Conservation (phyloP, 2,888 invertebrate species). For the Bursaphelenchus okinawaensis region DNA sequence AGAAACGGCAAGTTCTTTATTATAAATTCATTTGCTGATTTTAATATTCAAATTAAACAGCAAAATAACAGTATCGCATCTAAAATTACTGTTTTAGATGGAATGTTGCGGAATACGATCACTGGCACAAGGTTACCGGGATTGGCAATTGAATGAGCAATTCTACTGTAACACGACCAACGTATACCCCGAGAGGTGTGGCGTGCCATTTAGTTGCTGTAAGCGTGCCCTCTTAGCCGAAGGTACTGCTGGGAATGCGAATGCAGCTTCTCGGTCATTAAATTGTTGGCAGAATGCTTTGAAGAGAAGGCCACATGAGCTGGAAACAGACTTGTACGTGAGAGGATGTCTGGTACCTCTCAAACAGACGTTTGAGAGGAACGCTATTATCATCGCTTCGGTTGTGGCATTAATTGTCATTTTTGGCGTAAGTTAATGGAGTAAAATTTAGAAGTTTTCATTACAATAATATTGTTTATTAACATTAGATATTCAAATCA, state of each 20-base stretch:
- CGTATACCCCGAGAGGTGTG: constrained; percentile 58
- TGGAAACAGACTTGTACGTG: constrained; percentile 46
- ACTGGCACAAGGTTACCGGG: constrained; percentile 58
- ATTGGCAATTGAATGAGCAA: constrained; percentile 60
- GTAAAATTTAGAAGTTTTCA: too few species aligned
- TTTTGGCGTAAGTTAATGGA: constrained; percentile 57
- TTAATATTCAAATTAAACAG: too few species aligned
- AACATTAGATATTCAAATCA: too few species aligned
- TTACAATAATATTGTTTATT: too few species aligned
- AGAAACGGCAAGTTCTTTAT: constrained; percentile 42
- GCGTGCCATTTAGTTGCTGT: constrained; percentile 61
- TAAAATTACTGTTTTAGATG: constrained; percentile 55
- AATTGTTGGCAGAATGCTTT: constrained; percentile 57
- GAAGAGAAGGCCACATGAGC: constrained; percentile 49
- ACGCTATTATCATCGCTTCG: constrained; percentile 56
- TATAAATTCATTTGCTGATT: constrained; percentile 15
- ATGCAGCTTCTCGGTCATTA: constrained; percentile 53
- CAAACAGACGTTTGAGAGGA: constrained; percentile 49
- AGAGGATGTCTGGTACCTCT: constrained; percentile 54
- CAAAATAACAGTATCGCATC: neutral
- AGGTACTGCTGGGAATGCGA: constrained; percentile 43
- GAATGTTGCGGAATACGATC: constrained; percentile 60
- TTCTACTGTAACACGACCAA: constrained; percentile 59
- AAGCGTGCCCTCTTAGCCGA: constrained; percentile 39
- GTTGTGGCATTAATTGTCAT: constrained; percentile 52